Evolutionary conservation across 1,140 invertebrate genomes (phyloP).

Genomic region (Eciton burchellii): DNA sequence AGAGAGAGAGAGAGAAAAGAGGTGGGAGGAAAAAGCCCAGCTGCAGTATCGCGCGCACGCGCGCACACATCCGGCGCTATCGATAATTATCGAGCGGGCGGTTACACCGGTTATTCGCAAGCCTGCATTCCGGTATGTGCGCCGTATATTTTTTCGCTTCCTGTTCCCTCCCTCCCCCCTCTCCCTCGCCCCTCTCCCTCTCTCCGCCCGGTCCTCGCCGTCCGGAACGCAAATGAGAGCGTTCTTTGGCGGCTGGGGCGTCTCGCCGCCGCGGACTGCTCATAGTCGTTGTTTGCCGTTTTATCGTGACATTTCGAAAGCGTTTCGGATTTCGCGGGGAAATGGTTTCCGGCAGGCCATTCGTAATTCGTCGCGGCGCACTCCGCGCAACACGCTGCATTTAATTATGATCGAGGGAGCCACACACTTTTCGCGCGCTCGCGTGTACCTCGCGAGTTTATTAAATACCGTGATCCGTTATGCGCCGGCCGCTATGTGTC

Average conservation of each 20-base stretch:
- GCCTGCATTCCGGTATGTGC: conserved; percentile 31
- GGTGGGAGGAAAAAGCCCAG: too few species aligned
- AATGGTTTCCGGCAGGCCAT: conserved; percentile 32
- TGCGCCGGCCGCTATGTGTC: neutral
- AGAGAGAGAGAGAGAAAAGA: too few species aligned
- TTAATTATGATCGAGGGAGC: conserved; percentile 56
- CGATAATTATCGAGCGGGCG: conserved; percentile 55
- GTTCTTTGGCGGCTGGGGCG: conserved; percentile 41
- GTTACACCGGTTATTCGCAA: conserved; percentile 30
- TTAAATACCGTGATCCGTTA: conserved; percentile 36
- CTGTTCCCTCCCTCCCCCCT: neutral
- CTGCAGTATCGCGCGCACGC: neutral
- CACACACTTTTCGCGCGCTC: neutral
- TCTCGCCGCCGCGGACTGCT: neutral
- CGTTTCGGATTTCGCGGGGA: conserved; percentile 55
- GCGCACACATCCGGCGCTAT: neutral
- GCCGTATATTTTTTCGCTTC: neutral
- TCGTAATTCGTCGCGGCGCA: conserved; percentile 16
- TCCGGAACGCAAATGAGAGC: conserved; percentile 49
- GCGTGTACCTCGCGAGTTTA: conserved; percentile 13
- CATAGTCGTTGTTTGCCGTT: conserved; percentile 42
- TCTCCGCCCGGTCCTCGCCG: neutral
- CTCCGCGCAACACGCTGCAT: neutral
- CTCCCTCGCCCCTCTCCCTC: neutral
- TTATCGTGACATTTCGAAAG: conserved; percentile 56